Evolutionary conservation across 2,113 vertebrate species (phyloP).

Genomic region (Dicrurus megarhynchus): DNA sequence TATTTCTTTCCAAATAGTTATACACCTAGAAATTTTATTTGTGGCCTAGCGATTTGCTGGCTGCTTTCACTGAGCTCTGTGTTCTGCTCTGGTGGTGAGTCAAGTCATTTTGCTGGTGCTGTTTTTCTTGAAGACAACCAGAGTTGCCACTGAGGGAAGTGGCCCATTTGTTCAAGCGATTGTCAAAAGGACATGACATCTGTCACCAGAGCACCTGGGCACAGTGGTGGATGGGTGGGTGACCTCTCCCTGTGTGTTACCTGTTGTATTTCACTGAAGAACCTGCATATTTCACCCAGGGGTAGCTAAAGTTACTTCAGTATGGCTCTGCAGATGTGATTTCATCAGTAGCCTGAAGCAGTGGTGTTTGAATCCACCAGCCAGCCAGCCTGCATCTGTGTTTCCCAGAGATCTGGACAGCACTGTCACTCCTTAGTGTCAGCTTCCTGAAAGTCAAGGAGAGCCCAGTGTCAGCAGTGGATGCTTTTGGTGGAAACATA

Average conservation of each 20-base stretch:
- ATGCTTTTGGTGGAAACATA: neutral
- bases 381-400: neutral
- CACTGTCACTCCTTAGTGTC: accelerated
- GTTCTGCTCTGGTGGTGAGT: neutral
- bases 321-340: neutral
- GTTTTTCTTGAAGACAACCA: neutral
- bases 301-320: neutral
- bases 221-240: accelerated
- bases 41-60: neutral
- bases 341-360: neutral
- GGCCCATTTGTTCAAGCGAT: neutral
- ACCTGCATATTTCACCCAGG: accelerated
- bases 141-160: neutral
- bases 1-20: neutral
- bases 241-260: neutral
- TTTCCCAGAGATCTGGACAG: neutral
- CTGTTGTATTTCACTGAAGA: neutral
- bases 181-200: neutral
- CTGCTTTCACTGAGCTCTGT: neutral
- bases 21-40: neutral
- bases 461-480: neutral
- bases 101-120: neutral
- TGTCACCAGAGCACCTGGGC: neutral
- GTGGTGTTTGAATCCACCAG: neutral
- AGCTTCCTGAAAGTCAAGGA: neutral